phyloP scores from a whole-genome alignment of 2,113 vertebrate species.

The Tringa solitaria region DNA sequence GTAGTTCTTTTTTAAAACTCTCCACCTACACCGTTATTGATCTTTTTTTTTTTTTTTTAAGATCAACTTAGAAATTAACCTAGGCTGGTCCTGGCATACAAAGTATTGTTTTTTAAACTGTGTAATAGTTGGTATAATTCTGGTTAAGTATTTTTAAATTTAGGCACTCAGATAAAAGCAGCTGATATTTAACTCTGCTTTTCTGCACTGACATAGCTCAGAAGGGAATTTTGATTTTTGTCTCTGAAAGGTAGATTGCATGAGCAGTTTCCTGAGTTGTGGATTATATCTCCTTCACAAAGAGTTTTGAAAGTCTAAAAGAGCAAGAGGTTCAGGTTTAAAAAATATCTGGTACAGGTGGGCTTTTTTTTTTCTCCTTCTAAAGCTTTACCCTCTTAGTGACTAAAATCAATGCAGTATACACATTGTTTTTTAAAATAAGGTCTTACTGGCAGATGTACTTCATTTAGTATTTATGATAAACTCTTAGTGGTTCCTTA shows the following conservation, averaged over 20 bases:
- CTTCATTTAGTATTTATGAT: not conserved
- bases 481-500: not conserved
- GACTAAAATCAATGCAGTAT: not conserved
- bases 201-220: not conserved
- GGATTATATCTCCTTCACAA: not conserved
- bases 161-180: not conserved
- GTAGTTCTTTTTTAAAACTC: slow-evolving; percentile 19
- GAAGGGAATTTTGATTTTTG: not conserved
- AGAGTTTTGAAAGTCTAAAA: not conserved
- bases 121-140: not conserved
- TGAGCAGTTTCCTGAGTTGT: not conserved
- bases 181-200: not conserved
- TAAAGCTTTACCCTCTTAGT: not conserved
- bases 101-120: not conserved
- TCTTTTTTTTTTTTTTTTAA: not conserved
- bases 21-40: slow-evolving; percentile 10
- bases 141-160: not conserved
- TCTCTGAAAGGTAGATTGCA: not conserved
- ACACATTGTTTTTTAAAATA: not conserved
- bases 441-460: not conserved
- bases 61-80: not conserved
- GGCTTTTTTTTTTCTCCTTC: not conserved
- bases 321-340: not conserved
- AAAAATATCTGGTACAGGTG: not conserved
- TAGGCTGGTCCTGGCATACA: not conserved